Base-by-base conservation (phyloP, 2,113 vertebrate genomes). In the Dasyurus viverrinus region DNA sequence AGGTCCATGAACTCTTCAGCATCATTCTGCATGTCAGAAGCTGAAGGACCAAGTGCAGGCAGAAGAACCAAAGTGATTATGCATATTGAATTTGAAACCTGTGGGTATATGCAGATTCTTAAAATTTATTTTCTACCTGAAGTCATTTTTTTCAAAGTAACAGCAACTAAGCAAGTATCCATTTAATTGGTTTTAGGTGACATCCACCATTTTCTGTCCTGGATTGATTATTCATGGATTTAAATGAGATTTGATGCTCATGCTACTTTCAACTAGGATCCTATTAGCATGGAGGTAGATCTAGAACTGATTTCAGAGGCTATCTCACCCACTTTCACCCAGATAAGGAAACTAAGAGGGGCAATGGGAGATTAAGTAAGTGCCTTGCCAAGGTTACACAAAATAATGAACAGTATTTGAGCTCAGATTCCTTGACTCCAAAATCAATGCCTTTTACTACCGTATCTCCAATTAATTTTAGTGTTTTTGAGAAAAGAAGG, bases 61-160 rank as follows among this genome's bases (percentile, higher is more conserved):
- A 52, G 50, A 52, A 52, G 50, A 52, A 9, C 50, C 4, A 52
- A 52, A 52, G 50, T 52, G 50, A 93, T 92, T 3, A 19, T 30
- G 22, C 3, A 23, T 92, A 53, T 24, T 68, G 24, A 95, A 50
- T 10, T 57, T 53, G 52, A 93, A 97, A 54, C 89, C 91, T 92
- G 93, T 36, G 91, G 93, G 89, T 50, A 8, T 90, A 94, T 57
- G 92, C 89, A 97, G 91, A 96, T 96, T 90, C 8, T 42, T 50
- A 93, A 42, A 76, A 91, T 76, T 76, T 95, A n/a, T 92, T 89
- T 60, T 97, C 76, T 19, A 94, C 93, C 92, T 52, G 60, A 89
- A 96, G 94, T 9, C 55, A 93, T 93, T 93, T 96, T 89, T 30
- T 54, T 22, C 93, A 94, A 94, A 23, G 54, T 47, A 90, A 92